Evolutionary conservation across 35 echinoderm and acorn worm species (phyloP).

Genomic region (Amphiura filiformis): DNA sequence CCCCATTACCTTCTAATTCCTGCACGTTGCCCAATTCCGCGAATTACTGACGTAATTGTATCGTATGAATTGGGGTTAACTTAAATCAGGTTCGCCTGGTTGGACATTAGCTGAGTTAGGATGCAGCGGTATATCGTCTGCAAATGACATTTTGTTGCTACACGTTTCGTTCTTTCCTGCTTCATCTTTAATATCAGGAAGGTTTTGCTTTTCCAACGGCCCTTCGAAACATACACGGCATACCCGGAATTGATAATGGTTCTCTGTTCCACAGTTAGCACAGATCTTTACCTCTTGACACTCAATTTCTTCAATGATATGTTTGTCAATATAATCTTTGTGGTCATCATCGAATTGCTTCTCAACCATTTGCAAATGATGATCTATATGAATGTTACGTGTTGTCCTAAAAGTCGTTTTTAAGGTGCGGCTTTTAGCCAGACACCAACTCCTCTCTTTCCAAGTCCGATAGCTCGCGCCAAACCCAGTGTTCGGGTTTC

Average conservation of each 20-base stretch:
- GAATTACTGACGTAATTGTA: too few relatives aligned
- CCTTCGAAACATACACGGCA: too few relatives aligned
- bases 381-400: background rate
- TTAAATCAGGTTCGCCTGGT: background rate
- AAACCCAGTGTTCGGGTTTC: background rate
- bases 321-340: background rate
- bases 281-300: background rate
- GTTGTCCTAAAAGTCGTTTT: background rate
- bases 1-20: too few relatives aligned
- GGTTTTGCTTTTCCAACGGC: too few relatives aligned
- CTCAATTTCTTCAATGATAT: background rate
- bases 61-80: too few relatives aligned
- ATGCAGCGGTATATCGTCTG: background rate
- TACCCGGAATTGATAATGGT: background rate
- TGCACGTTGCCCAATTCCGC: too few relatives aligned
- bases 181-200: background rate
- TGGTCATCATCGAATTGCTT: background rate
- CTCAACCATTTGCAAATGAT: background rate
- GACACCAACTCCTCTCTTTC: background rate
- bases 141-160: background rate
- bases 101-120: background rate
- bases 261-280: slow-evolving; percentile 19
- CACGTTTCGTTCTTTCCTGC: background rate
- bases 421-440: background rate
- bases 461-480: background rate